phyloP scores from a whole-genome alignment of 2,113 vertebrate species.

The Colossoma macropomum region DNA sequence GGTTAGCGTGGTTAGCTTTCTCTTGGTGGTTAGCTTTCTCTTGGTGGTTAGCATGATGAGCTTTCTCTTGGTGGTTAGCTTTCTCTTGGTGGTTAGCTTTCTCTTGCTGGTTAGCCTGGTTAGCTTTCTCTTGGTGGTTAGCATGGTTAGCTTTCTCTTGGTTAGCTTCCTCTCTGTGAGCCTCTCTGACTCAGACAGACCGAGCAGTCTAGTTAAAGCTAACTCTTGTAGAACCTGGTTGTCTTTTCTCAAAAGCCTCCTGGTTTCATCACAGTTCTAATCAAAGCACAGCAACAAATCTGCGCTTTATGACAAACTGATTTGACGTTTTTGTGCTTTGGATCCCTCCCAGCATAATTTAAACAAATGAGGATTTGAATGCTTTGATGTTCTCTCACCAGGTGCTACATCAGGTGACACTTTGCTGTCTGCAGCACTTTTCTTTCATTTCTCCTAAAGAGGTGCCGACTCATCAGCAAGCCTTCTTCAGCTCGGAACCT shows the following conservation, averaged over 20 bases:
- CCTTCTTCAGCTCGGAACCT: constrained; percentile 39
- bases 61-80: too few relatives aligned
- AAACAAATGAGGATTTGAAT: constrained; percentile 38
- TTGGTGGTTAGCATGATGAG: too few relatives aligned
- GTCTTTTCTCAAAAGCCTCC: background rate
- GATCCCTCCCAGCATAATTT: background rate
- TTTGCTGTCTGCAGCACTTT: constrained; percentile 50
- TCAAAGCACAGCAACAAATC: background rate
- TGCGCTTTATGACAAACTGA: background rate
- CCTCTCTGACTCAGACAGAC: too few relatives aligned
- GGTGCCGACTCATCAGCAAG: constrained; percentile 51
- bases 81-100: too few relatives aligned
- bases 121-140: too few relatives aligned
- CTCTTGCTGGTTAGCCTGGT: too few relatives aligned
- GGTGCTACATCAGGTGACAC: constrained; percentile 23
- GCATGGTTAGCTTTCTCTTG: too few relatives aligned
- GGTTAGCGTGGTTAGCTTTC: too few relatives aligned
- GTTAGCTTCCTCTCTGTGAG: too few relatives aligned
- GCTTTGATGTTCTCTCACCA: constrained; percentile 28
- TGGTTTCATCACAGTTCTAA: background rate
- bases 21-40: too few relatives aligned
- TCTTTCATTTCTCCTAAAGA: constrained; percentile 39
- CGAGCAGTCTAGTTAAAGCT: too few relatives aligned
- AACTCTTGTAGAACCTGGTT: too few relatives aligned
- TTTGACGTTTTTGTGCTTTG: background rate